These are phyloP conservation scores for Atethmia centrago DNA, from an alignment of 2,888 invertebrate genomes.

Conservation along the genomic window DNA sequence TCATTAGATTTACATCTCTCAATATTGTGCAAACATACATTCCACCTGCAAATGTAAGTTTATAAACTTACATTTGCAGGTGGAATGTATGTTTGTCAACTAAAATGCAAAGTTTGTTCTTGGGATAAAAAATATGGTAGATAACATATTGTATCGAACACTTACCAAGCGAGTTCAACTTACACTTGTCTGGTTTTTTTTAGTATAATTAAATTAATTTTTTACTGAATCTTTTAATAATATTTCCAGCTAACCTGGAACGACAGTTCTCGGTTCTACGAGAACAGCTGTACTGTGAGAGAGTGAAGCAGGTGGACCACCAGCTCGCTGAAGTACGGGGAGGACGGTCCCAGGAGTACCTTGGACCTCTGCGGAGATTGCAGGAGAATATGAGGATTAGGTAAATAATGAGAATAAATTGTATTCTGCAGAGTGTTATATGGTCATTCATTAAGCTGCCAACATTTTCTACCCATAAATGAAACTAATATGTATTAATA, in stretches of 20 bases:
- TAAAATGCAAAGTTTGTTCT: no score
- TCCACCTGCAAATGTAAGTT: no score
- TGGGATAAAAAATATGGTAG: no score
- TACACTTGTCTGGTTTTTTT: no score
- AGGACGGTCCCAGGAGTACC: slow-evolving; percentile 96
- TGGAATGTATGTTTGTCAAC: no score
- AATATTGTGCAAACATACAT: no score
- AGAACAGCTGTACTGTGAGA: slow-evolving; percentile 97
- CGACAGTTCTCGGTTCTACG: slow-evolving; percentile 96
- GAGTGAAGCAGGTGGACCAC: slow-evolving; percentile 94
- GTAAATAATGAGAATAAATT: slow-evolving; percentile 63
- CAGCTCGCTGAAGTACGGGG: slow-evolving; percentile 96
- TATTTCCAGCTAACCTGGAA: slow-evolving; percentile 94
- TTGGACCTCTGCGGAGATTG: slow-evolving; percentile 95
- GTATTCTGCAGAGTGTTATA: not conserved
- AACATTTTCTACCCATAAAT: no score
- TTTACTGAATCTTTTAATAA: not conserved
- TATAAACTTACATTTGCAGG: no score
- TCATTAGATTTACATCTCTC: no score
- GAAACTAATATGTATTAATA: no score
- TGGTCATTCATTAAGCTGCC: not conserved
- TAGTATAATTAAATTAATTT: not conserved
- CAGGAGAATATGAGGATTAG: slow-evolving; percentile 95
- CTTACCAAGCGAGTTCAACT: no score
- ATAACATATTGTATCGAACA: no score